Conservation (phyloP, 2,113 vertebrate species). For the Morone chrysops region DNA sequence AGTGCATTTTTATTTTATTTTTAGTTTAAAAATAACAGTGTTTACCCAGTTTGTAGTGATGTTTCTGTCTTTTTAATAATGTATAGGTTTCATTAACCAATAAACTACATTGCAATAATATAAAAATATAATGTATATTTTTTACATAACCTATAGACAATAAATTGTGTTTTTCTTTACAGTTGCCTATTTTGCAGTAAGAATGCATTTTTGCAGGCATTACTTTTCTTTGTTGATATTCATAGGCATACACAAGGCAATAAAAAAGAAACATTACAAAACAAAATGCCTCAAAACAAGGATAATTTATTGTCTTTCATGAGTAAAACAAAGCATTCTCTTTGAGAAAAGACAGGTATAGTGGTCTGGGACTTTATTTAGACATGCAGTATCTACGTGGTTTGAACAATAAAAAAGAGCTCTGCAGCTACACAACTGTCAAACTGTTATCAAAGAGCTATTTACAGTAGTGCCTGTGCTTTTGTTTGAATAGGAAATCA, state of each 20-base stretch:
- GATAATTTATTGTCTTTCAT: slow-evolving; percentile 54
- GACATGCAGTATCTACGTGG: slow-evolving; percentile 37
- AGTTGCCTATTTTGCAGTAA: neutral
- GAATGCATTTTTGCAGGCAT: neutral
- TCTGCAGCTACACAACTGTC: slow-evolving; percentile 56
- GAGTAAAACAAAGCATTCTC: slow-evolving; percentile 33
- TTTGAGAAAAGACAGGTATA: slow-evolving; percentile 54
- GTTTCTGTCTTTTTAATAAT: neutral
- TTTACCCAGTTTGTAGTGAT: neutral
- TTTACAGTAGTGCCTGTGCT: slow-evolving; percentile 61
- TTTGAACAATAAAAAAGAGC: slow-evolving; percentile 57
- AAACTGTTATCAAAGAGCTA: slow-evolving; percentile 71
- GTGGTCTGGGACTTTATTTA: slow-evolving; percentile 74
- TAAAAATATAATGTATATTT: neutral
- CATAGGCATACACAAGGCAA: slow-evolving; percentile 23
- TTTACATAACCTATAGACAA: neutral
- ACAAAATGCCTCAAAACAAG: slow-evolving; percentile 30
- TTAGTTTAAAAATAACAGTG: neutral
- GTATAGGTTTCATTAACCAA: neutral
- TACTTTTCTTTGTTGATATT: slow-evolving; percentile 37
- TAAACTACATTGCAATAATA: neutral
- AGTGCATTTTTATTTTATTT: neutral
- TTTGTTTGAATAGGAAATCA: slow-evolving; percentile 43
- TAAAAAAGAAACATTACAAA: slow-evolving; percentile 1
- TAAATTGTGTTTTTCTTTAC: neutral